Percentiles rank a stretch among this genome's conserved stretches.
Evolutionary conservation across 2,113 vertebrate genomes (phyloP).

Genomic region (Trogon melanurus): DNA sequence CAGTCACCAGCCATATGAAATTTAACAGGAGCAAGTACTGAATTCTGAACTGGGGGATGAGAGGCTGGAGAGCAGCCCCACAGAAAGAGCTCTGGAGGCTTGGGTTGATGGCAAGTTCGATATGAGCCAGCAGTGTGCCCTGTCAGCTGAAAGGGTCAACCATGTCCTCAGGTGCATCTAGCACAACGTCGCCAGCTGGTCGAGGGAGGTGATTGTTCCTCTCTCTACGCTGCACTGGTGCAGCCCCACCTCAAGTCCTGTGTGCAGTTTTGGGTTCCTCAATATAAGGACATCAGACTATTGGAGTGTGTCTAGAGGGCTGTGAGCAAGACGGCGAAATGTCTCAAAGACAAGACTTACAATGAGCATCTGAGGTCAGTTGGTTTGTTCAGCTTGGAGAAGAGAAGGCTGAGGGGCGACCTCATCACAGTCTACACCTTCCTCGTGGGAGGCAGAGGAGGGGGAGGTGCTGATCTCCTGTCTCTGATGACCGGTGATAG

Average conservation of each 20-base stretch:
- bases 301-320: not conserved
- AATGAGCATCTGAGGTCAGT: not conserved
- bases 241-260: no score
- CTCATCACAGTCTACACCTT: not conserved
- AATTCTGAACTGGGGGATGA: not conserved
- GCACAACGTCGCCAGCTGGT: not conserved
- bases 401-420: not conserved
- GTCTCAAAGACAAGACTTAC: not conserved
- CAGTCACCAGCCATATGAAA: not conserved
- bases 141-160: not conserved
- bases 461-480: not conserved
- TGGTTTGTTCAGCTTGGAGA: not conserved
- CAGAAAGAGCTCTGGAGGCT: not conserved
- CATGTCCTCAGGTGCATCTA: not conserved
- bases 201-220: not conserved
- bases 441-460: rapidly evolving
- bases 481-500: not conserved
- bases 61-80: not conserved
- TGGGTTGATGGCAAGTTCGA: not conserved
- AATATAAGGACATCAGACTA: not conserved
- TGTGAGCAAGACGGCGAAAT: not conserved
- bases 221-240: not conserved
- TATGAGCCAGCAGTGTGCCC: not conserved
- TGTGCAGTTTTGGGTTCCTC: not conserved
- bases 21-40: not conserved